Evolutionary conservation across 2,113 vertebrate species (phyloP).

Genomic region (Herpetotheres cachinnans): DNA sequence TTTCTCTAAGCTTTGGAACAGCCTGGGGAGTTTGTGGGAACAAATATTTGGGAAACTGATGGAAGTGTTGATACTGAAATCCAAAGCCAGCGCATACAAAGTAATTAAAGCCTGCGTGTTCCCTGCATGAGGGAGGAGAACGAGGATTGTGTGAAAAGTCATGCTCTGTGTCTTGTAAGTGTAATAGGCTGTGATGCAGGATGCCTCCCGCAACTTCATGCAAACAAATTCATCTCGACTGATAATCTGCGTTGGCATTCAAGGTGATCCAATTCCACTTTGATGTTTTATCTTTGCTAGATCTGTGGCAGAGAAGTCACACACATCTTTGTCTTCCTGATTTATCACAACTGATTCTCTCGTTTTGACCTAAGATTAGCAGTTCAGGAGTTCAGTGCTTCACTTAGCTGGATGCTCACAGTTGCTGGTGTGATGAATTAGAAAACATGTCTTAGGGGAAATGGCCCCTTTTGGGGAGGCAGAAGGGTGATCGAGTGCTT

Average conservation of each 20-base stretch:
- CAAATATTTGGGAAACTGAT: constrained; percentile 10
- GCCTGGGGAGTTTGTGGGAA: neutral
- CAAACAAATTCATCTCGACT: neutral
- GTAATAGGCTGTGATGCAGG: neutral
- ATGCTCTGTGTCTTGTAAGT: neutral
- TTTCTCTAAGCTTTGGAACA: neutral
- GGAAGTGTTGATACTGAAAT: neutral
- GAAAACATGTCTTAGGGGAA: neutral
- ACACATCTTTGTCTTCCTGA: neutral
- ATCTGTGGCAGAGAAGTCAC: neutral
- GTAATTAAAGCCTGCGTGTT: neutral
- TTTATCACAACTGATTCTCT: neutral
- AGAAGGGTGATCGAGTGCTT: no score
- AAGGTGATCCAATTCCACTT: neutral
- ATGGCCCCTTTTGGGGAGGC: neutral
- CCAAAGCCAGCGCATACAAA: neutral
- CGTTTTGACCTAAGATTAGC: neutral
- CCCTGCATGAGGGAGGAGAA: neutral
- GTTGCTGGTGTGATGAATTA: neutral
- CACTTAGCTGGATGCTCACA: neutral
- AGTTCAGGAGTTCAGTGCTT: neutral
- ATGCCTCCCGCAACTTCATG: neutral
- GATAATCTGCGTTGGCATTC: fast-evolving
- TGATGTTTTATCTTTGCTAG: neutral
- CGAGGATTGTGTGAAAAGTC: neutral